Evolutionary conservation across 2,888 invertebrate genomes (phyloP), one percentile per base, ranked within the genome.

Genomic region (Xanthorhoe spadicearia): DNA sequence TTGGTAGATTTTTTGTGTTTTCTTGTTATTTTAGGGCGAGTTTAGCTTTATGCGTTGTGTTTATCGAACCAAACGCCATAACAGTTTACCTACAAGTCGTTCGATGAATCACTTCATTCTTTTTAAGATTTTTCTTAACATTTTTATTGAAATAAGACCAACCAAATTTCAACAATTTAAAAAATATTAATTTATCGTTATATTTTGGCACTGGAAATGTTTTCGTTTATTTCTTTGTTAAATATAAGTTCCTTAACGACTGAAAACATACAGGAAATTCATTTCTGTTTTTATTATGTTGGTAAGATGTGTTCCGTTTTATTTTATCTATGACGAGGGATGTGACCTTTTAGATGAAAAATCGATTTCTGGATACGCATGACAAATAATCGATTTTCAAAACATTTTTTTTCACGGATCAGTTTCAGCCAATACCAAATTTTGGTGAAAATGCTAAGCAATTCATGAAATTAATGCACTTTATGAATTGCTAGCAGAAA

Each of bases 31-130:
- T 70, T 72, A 68, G 65, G 71, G 70, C 74, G 80, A 78, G 84
- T 81, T 82, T 80, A 80, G 75, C 80, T 84, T 83, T 89, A 88
- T 89, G 91, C 92, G 90, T 91, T 90, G 91, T 91, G 88, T 89
- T 86, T 87, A 77, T 77, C 71, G 70, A 81, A 80, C 81, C 89
- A 90, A 91, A 91, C 91, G 91, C 91, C 91, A 90, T 91, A 91
- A 89, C 90, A 91, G 90, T 89, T 90, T 89, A 87, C 80, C 55
- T 69, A 74, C 75, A 74, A 78, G 70, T 71, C 64, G 61, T 69
- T 53, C 54, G 68, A 54, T 77, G 69, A 72, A 73, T 65, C 73
- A 76, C 72, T 74, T 60, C 49, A 73, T 64, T 51, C 18, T 35
- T 57, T 38, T 13, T 32, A 13, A 18, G 2, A 10, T 15, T 46